These are phyloP conservation scores for Acipenser oxyrinchus DNA, from an alignment of 2,797 vertebrate genomes.

Conservation along the genomic window DNA sequence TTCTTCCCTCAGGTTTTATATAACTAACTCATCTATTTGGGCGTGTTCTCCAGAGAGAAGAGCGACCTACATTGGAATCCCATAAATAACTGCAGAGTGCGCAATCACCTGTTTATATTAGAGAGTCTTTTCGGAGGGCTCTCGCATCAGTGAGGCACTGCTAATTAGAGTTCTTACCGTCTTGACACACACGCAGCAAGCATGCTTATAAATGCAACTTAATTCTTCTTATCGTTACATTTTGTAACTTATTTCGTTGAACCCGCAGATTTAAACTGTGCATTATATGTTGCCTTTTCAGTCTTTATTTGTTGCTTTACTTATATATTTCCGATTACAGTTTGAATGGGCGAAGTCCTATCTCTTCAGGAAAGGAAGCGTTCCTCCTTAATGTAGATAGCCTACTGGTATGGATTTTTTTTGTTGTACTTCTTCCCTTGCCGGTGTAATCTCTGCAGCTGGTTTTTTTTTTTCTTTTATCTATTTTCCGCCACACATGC, in stretches of 20 bases:
- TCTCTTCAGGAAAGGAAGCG: constrained; percentile 12
- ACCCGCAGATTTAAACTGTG: too few species aligned
- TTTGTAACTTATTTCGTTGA: too few species aligned
- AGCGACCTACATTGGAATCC: constrained; percentile 56
- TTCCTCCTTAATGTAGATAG: constrained; percentile 21
- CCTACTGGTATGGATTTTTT: neutral
- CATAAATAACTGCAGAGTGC: constrained; percentile 25
- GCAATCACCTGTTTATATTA: constrained; percentile 14
- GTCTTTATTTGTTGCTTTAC: neutral
- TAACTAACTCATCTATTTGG: constrained; percentile 49
- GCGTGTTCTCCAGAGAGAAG: constrained; percentile 57
- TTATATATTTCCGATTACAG: too few species aligned
- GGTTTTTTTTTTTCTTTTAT: constrained; percentile 54
- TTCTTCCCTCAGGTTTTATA: constrained; percentile 52
- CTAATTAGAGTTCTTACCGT: too few species aligned
- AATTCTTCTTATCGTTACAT: too few species aligned
- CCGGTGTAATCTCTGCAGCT: constrained; percentile 11
- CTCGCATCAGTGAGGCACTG: neutral
- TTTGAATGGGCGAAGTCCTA: constrained; percentile 2
- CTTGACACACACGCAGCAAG: too few species aligned
- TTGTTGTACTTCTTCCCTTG: constrained; percentile 16
- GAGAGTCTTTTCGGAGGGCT: neutral
- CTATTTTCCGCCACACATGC: constrained; percentile 36
- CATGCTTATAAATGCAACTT: too few species aligned
- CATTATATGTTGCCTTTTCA: too few species aligned